A percentile compares a stretch with the other conserved stretches of the same genome.
phyloP scores from a whole-genome alignment of 2,113 vertebrate species.

The Peromyscus californicus region DNA sequence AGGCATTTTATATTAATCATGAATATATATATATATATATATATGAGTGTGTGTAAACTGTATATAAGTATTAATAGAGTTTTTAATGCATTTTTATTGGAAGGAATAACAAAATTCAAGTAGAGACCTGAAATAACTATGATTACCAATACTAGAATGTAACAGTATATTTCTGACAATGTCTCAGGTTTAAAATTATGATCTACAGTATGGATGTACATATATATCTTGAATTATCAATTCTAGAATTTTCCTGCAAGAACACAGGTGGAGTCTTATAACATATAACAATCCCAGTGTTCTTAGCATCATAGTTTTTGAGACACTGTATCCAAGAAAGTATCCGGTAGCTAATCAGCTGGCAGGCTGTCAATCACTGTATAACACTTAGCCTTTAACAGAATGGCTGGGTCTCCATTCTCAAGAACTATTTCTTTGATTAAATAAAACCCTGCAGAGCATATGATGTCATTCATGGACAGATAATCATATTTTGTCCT shows the following conservation, averaged over 20 bases:
- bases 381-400: not conserved
- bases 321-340: not conserved
- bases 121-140: not conserved
- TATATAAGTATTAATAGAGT: not conserved
- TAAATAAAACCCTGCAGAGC: not conserved
- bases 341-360: not conserved
- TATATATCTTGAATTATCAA: not conserved
- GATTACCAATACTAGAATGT: not conserved
- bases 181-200: not conserved
- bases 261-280: not conserved
- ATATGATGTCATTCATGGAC: not conserved
- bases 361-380: not conserved
- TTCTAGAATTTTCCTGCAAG: not conserved
- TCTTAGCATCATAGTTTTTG: not conserved
- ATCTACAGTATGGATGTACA: not conserved
- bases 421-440: not conserved
- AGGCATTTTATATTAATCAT: too few species aligned
- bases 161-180: not conserved
- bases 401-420: not conserved
- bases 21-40: not conserved
- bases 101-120: not conserved
- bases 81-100: not conserved
- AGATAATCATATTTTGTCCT: not conserved
- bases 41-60: not conserved
- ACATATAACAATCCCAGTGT: not conserved